Percentiles rank a stretch among this genome's conserved stretches.
Conservation (phyloP, 2,888 invertebrate species). For the Andrena fulva region DNA sequence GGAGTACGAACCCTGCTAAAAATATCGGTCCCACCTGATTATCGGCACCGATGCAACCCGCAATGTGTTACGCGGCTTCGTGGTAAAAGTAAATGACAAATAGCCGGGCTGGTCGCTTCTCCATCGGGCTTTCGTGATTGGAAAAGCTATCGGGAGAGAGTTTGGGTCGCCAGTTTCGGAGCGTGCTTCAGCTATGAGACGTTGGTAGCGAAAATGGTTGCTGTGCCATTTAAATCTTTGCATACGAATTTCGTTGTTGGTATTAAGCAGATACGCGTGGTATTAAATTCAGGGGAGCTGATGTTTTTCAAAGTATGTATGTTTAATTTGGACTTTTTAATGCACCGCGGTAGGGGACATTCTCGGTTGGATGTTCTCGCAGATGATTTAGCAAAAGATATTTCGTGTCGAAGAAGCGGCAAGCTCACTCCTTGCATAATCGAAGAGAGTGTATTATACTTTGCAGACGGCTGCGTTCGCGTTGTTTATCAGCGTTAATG, state of each 20-base stretch:
- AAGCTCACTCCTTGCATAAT: slow-evolving; percentile 27
- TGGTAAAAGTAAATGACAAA: slow-evolving; percentile 35
- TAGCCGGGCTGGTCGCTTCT: slow-evolving; percentile 1
- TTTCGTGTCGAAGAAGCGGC: background rate
- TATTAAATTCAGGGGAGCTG: no score
- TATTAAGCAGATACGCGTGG: no score
- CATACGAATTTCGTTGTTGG: no score
- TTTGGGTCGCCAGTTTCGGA: background rate
- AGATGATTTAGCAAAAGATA: background rate
- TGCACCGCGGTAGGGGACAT: background rate
- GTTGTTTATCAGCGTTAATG: slow-evolving; percentile 45
- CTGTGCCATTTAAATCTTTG: background rate
- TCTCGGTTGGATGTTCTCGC: background rate
- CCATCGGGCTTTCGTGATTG: background rate
- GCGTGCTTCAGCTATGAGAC: background rate
- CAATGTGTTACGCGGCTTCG: slow-evolving; percentile 33
- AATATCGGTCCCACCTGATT: slow-evolving; percentile 68
- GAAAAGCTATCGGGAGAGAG: slow-evolving; percentile 8
- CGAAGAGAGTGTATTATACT: slow-evolving; percentile 7
- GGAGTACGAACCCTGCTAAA: slow-evolving; percentile 79
- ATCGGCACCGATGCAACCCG: slow-evolving; percentile 49
- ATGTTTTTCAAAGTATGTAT: no score
- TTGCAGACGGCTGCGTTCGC: background rate
- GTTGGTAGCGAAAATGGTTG: background rate
- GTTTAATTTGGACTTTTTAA: no score